phyloP scores from a whole-genome alignment of 2,888 invertebrate genomes.

The Oligia strigilis region DNA sequence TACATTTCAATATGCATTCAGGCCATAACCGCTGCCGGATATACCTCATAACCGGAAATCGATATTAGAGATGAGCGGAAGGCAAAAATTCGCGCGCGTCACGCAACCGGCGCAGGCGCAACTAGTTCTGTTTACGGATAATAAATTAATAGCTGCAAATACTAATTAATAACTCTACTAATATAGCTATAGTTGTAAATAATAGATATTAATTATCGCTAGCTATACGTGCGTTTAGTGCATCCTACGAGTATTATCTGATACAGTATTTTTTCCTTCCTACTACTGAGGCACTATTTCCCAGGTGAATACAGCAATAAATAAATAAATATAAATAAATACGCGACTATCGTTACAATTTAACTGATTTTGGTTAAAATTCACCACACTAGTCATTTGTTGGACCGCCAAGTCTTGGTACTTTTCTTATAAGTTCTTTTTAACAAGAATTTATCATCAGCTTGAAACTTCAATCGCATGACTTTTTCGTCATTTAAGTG shows the following conservation, averaged over 20 bases:
- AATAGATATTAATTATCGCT: slow-evolving; percentile 18
- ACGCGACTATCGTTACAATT: neutral
- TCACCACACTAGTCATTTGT: neutral
- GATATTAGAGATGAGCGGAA: slow-evolving; percentile 83
- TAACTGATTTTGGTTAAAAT: neutral
- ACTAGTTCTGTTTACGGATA: slow-evolving; percentile 45
- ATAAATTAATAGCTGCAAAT: slow-evolving; percentile 37
- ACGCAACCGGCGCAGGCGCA: slow-evolving; percentile 75
- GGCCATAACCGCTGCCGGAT: slow-evolving; percentile 71
- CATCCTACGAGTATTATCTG: slow-evolving; percentile 9
- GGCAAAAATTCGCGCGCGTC: slow-evolving; percentile 77
- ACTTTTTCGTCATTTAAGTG: slow-evolving; percentile 42
- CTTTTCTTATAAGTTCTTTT: slow-evolving; percentile 32
- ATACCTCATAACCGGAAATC: slow-evolving; percentile 73
- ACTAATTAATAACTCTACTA: slow-evolving; percentile 26
- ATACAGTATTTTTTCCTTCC: slow-evolving; percentile 25
- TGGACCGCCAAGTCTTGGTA: slow-evolving; percentile 12
- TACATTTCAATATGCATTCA: slow-evolving; percentile 64
- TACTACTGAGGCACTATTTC: neutral
- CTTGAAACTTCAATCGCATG: slow-evolving; percentile 26
- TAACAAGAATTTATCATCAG: neutral
- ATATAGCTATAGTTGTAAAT: slow-evolving; percentile 1
- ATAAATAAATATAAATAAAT: neutral
- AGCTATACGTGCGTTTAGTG: slow-evolving; percentile 6
- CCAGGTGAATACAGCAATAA: neutral